Percentiles rank a stretch among this genome's conserved stretches.
Evolutionary conservation across 2,113 vertebrate species (phyloP).

Genomic region (Synodontis membranacea): DNA sequence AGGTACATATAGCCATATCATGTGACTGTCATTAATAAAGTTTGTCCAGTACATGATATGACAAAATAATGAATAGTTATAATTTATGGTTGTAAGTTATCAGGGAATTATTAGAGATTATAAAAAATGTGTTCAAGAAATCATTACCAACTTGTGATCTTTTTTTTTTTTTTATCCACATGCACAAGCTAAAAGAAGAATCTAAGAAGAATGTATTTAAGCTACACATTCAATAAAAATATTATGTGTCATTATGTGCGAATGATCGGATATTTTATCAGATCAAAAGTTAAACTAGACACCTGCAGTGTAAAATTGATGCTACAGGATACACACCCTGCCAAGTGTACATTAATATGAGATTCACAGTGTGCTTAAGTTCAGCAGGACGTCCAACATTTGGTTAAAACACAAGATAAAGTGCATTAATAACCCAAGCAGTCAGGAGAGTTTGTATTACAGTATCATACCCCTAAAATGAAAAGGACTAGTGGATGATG

Average conservation of each 20-base stretch:
- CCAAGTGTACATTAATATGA: background rate
- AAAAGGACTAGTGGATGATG: background rate
- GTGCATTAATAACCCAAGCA: background rate
- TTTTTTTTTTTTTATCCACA: background rate
- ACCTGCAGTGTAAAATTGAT: background rate
- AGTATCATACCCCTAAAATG: background rate
- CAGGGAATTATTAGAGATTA: background rate
- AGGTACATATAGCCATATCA: too few species aligned
- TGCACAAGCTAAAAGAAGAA: background rate
- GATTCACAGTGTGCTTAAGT: background rate
- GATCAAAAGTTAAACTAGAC: background rate
- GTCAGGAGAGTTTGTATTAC: background rate
- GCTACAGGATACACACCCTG: background rate
- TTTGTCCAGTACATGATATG: too few species aligned
- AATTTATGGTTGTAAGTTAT: background rate
- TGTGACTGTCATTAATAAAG: too few species aligned
- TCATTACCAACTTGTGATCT: background rate
- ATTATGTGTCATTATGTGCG: background rate
- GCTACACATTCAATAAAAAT: background rate
- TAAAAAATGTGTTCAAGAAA: background rate
- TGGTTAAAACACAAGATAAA: background rate
- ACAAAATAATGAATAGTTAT: too few species aligned
- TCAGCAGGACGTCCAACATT: background rate
- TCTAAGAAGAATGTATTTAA: background rate
- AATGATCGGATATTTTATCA: background rate